Evolutionary conservation across 1,140 invertebrate genomes (phyloP), one percentile per base, ranked within the genome.

Genomic region (Anthonomus grandis): DNA sequence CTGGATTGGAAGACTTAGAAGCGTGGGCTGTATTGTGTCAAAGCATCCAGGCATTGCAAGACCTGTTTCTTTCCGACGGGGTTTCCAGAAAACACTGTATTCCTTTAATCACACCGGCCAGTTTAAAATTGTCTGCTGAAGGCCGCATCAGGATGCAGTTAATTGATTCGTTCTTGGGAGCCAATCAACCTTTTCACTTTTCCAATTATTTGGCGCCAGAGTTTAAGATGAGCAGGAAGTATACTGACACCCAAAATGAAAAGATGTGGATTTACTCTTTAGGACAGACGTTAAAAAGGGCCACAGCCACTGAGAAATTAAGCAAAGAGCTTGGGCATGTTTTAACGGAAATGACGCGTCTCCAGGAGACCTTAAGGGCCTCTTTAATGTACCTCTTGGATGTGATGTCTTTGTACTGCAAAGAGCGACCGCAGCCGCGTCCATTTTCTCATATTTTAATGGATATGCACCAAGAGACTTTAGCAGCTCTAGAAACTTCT

Each of bases 251-350:
- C n/a, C 78, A 81, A 68, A 75, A 76, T 9, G 80, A 81, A 72
- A 81, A 82, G 80, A 82, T 82, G 81, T 81, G 79, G 80, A 81
- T 83, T 67, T 81, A 76, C 62, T 79, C 78, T 41, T 66, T 83
- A 42, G 81, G 80, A 19, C 72, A 79, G 48, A 80, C 79, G 22
- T 68, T 82, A 65, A 72, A 78, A 65, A 70, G 73, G 54, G 78
- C 78, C 5, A 76, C 77, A 2, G 64, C 80, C 45, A 78, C 76
- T 36, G 15, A 39, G 8, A 8, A 9, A 10, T 73, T 80, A 61
- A 79, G 74, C 52, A 74, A 73, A 37, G 78, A 78, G 24, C 70
- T 82, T 13, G 78, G 78, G 66, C 76, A 76, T 27, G 76, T 80
- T 44, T 65, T 81, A 49, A 74, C 77, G 4, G 76, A 79, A 38